Evolutionary conservation across 1,140 invertebrate genomes (phyloP), one percentile per base, ranked within the genome.

Genomic region (Philopotamus ludificatus): DNA sequence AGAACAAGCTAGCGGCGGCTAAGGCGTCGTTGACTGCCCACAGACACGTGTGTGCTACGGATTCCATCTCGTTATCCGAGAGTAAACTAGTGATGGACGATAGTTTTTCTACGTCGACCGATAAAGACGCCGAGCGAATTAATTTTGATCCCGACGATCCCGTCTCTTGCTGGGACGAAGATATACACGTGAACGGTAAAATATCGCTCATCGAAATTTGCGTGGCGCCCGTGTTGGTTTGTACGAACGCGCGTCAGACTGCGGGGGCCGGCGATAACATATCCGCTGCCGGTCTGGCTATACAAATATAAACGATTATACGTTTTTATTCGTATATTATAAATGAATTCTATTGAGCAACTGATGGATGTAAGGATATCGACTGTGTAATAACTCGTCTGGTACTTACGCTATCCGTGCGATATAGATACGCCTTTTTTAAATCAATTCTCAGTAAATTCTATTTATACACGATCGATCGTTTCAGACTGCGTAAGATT

Each of bases 201-300:
- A 47, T 51, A 8, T 72, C 81, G 23, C 65, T 82, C 44, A 83
- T 89, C 7, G 80, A 90, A 67, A 85, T 94, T 34, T 95, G 93
- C 76, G 83, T 94, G 1, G 90, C 92, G 0, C 92, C 92, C 1
- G 91, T 92, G 1, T 75, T 94, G 3, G 91, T 95, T 0, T 95
- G 93, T 71, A 93, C 89, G 0, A 80, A 91, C 68, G 89, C 90
- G 1, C 83, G 86, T 45, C 86, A 94, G 71, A 94, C 93, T 12
- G 92, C 89, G 0, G 92, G 93, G 0, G 92, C 91, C 10, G 92
- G 93, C 1, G 92, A 95, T 74, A 95, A 94, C 72, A 92, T 95
- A 62, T 94, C 92, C 0, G 89, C 91, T 26, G 90, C 92, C 7
- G 92, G 91, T 16, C 75, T 94, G 2, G 87, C 90, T 23, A 80